phyloP scores from a whole-genome alignment of 2,888 invertebrate species.

The Drosophila antonietae region DNA sequence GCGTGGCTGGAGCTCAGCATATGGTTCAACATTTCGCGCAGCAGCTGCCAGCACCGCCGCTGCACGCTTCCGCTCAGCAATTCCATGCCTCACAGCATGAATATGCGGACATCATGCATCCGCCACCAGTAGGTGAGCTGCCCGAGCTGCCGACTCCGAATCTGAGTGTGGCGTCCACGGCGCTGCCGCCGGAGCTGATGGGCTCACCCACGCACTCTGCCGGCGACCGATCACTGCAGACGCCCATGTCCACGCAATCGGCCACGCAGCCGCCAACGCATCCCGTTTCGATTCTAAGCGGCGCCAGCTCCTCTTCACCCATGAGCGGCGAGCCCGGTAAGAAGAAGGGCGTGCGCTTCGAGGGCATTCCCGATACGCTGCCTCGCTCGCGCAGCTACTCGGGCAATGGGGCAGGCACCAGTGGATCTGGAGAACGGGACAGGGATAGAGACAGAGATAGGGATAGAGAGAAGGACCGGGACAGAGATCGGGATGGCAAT shows the following conservation, averaged over 20 bases:
- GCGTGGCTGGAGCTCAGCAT: slow-evolving; percentile 50
- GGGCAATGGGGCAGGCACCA: slow-evolving; percentile 84
- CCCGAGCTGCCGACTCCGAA: slow-evolving; percentile 85
- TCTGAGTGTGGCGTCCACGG: slow-evolving; percentile 86
- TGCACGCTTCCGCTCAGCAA: slow-evolving; percentile 55
- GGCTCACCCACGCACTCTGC: slow-evolving; percentile 82
- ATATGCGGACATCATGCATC: slow-evolving; percentile 68
- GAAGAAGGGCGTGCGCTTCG: slow-evolving; percentile 84
- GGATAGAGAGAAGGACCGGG: slow-evolving; percentile 36
- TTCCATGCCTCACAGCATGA: slow-evolving; percentile 66
- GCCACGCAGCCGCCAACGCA: slow-evolving; percentile 70
- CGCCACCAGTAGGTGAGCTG: slow-evolving; percentile 72
- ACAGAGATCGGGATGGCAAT: slow-evolving; percentile 50
- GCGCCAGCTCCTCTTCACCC: slow-evolving; percentile 80
- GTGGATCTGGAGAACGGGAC: slow-evolving; percentile 48
- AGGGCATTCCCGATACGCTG: slow-evolving; percentile 84
- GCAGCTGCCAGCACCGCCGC: slow-evolving; percentile 52
- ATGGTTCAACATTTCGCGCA: slow-evolving; percentile 64
- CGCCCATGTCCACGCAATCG: slow-evolving; percentile 80
- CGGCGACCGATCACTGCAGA: slow-evolving; percentile 79
- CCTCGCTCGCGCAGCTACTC: slow-evolving; percentile 86
- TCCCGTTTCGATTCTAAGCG: slow-evolving; percentile 81
- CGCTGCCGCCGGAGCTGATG: slow-evolving; percentile 82
- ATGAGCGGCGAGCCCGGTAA: slow-evolving; percentile 81
- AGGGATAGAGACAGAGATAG: slow-evolving; percentile 24